Percentiles rank a stretch among this genome's conserved stretches.
Conservation (phyloP, 2,113 vertebrate species). For the Elephantulus edwardii region DNA sequence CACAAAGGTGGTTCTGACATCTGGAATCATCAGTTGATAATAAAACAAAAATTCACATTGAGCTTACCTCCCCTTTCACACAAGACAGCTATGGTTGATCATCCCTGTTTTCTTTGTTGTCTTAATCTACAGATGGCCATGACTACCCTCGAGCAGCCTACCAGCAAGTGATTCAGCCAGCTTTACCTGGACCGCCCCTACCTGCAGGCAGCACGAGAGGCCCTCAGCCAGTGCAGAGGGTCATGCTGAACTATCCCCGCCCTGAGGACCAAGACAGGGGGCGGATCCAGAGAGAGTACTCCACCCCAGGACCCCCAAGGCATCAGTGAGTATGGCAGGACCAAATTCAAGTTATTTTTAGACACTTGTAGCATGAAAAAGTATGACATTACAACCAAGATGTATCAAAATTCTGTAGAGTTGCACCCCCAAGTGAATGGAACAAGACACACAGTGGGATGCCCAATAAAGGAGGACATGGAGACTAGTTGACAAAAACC, state of each 20-base stretch:
- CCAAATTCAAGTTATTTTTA: not conserved
- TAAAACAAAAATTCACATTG: not conserved
- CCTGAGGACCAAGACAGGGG: constrained; percentile 55
- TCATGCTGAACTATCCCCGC: constrained; percentile 55
- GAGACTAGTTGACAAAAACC: not conserved
- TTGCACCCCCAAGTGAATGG: not conserved
- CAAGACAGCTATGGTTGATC: not conserved
- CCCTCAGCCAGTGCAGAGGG: constrained; percentile 60
- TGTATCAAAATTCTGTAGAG: not conserved
- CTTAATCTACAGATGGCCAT: constrained; percentile 59
- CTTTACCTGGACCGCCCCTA: constrained; percentile 36
- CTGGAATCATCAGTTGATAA: not conserved
- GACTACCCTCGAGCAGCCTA: constrained; percentile 58
- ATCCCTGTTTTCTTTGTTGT: not conserved
- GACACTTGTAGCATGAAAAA: not conserved
- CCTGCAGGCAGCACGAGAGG: constrained; percentile 52
- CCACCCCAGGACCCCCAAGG: constrained; percentile 28
- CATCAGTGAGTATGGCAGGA: constrained; percentile 33
- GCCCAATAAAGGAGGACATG: not conserved
- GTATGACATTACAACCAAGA: not conserved
- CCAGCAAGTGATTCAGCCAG: constrained; percentile 65
- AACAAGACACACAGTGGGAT: not conserved
- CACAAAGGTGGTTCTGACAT: not conserved
- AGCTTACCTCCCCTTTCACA: not conserved
- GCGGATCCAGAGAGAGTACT: constrained; percentile 40